Conservation (phyloP, 1,140 invertebrate species). For the Zeugodacus cucurbitae region DNA sequence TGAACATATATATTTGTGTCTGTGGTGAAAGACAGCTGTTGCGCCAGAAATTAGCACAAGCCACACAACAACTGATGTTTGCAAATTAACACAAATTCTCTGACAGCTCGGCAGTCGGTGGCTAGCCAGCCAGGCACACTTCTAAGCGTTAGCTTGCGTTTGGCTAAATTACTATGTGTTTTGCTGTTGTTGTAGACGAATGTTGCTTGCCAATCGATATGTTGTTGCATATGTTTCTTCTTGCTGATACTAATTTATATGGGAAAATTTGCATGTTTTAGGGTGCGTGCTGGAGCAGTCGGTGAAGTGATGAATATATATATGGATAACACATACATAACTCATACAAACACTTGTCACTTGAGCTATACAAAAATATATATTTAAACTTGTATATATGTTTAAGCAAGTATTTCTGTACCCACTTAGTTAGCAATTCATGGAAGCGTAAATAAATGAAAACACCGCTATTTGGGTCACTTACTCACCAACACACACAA, state of each 20-base stretch:
- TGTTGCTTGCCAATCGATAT: background rate
- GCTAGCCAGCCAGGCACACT: background rate
- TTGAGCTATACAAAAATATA: no score
- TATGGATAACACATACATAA: background rate
- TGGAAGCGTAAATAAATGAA: background rate
- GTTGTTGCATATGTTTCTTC: background rate
- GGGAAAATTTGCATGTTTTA: background rate
- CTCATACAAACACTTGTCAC: no score
- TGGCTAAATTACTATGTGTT: background rate
- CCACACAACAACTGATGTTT: slow-evolving; percentile 7
- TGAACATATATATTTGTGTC: background rate
- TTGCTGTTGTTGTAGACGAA: background rate
- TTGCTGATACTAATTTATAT: background rate
- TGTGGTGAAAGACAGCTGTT: slow-evolving; percentile 2
- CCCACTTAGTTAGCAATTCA: background rate
- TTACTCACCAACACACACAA: background rate
- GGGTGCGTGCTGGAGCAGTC: background rate
- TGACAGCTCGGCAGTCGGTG: background rate
- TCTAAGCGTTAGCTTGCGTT: background rate
- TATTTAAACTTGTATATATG: no score
- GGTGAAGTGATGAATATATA: background rate
- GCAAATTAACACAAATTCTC: slow-evolving; percentile 29
- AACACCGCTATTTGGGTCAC: slow-evolving; percentile 14
- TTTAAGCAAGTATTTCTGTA: background rate
- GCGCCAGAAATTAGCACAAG: background rate